Evolutionary conservation across 2,113 vertebrate genomes (phyloP), one percentile per base, ranked within the genome.

Genomic region (Paracanthobrama guichenoti): DNA sequence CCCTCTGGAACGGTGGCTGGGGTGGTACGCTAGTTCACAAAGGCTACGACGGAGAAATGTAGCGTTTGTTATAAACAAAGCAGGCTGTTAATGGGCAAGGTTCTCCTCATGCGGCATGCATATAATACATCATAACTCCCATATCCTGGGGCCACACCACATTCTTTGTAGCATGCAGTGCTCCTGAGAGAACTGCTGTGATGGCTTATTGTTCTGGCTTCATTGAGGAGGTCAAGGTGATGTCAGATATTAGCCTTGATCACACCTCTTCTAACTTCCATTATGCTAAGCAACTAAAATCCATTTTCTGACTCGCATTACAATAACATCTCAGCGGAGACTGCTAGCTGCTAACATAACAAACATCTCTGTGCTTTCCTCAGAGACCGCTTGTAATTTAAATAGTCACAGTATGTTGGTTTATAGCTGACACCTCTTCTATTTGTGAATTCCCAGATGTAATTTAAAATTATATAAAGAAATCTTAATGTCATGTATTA

Each of bases 171-270:
- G 59, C 42, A 82, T 64, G 79, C 53, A 39, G 26, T 50, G 39
- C 57, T 82, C 80, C 7, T 18, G 28, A 62, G 18, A 81, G 53
- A 85, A 85, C 50, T 35, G 62, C 55, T 64, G 16, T 50, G 53
- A 81, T 85, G 57, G 59, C 53, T 66, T 85, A 87, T 82, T 78
- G 73, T 75, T 77, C 64, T 84, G 62, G 11, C 35, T 67, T 84
- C 39, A 24, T 53, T 77, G 46, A 59, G 59, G 48, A 86, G 67
- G 83, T 88, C 82, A 88, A 84, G 73, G 73, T 84, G 72, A 77
- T 86, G 82, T 67, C 64, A 85, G 66, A 46, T 46, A 60, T 72
- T 66, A 35, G 39, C 57, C 57, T 64, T 66, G 66, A 84, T 84
- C 60, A 81, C 44, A 26, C 46, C 72, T 60, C 53, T 39, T 57